phyloP scores from a whole-genome alignment of 1,140 invertebrate species.

The Hermetia illucens region DNA sequence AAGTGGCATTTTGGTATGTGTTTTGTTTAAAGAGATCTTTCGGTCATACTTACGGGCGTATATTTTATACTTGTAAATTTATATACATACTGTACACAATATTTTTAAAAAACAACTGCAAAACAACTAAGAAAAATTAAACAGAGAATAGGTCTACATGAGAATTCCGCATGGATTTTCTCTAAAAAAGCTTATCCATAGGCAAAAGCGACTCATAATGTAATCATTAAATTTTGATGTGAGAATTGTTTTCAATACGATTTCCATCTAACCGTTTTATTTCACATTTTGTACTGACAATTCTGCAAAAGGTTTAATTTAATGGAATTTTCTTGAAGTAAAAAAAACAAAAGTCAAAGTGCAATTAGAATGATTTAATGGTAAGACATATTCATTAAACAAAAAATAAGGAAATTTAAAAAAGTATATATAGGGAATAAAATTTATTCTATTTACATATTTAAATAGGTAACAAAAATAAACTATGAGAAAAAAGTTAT shows the following conservation, averaged over 20 bases:
- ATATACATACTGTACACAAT: background rate
- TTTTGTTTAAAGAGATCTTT: too few relatives aligned
- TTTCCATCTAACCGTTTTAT: too few relatives aligned
- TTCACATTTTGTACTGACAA: too few relatives aligned
- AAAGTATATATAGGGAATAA: slow-evolving; percentile 11
- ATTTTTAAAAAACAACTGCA: slow-evolving; percentile 2
- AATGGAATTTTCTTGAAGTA: slow-evolving; percentile 27
- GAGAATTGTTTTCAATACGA: too few relatives aligned
- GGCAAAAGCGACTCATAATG: too few relatives aligned
- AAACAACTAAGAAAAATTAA: background rate
- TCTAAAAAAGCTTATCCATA: too few relatives aligned
- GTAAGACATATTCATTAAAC: slow-evolving; percentile 22
- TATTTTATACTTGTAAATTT: slow-evolving; percentile 7
- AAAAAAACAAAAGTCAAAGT: slow-evolving; percentile 27
- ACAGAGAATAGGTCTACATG: slow-evolving; percentile 7
- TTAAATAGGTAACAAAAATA: slow-evolving; percentile 1
- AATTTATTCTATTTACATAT: slow-evolving; percentile 8
- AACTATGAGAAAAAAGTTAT: slow-evolving; percentile 12
- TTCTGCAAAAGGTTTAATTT: too few relatives aligned
- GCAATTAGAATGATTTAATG: slow-evolving; percentile 37
- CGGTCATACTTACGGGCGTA: slow-evolving; percentile 6
- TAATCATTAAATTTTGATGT: too few relatives aligned
- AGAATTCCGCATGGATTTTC: background rate
- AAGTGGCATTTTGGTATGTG: too few relatives aligned
- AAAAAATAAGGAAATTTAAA: slow-evolving; percentile 20